Conservation (phyloP, 2,888 invertebrate genomes). For the Notodromas monacha region DNA sequence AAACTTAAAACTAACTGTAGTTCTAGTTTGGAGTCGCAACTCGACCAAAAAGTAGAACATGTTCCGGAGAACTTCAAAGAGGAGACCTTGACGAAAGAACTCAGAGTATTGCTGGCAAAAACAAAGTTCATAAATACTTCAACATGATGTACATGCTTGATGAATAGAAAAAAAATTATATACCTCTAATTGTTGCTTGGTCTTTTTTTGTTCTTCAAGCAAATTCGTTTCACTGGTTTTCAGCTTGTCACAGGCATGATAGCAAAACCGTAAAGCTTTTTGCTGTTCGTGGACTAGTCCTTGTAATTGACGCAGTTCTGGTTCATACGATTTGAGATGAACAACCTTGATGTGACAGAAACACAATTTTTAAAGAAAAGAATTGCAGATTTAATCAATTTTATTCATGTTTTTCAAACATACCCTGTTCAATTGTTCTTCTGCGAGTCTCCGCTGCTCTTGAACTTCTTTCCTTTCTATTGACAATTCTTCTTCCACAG, state of each 20-base stretch:
- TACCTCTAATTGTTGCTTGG: constrained; percentile 13
- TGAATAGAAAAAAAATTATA: too few relatives aligned
- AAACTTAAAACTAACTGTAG: too few relatives aligned
- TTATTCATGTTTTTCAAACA: too few relatives aligned
- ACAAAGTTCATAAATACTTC: too few relatives aligned
- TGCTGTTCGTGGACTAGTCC: constrained; percentile 26
- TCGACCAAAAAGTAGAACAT: too few relatives aligned
- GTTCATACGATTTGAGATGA: constrained; percentile 22
- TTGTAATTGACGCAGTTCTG: constrained; percentile 23
- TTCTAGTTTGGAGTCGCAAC: too few relatives aligned
- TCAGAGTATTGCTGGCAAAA: too few relatives aligned
- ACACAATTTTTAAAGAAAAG: too few relatives aligned
- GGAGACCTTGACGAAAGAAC: too few relatives aligned
- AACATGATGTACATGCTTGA: too few relatives aligned
- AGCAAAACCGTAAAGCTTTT: constrained; percentile 20
- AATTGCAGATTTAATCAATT: too few relatives aligned
- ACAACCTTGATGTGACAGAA: not conserved
- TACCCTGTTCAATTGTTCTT: not conserved
- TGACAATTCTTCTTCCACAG: constrained; percentile 1
- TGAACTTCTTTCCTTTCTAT: not conserved
- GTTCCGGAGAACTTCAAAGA: too few relatives aligned
- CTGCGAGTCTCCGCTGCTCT: not conserved
- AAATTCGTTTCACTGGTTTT: constrained; percentile 23
- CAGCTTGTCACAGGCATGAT: constrained; percentile 24
- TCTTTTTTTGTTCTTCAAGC: constrained; percentile 20